Percentiles rank a stretch among this genome's conserved stretches.
These are phyloP conservation scores for Vicugna pacos DNA, from an alignment of 2,113 vertebrate genomes.

Conservation along the genomic window DNA sequence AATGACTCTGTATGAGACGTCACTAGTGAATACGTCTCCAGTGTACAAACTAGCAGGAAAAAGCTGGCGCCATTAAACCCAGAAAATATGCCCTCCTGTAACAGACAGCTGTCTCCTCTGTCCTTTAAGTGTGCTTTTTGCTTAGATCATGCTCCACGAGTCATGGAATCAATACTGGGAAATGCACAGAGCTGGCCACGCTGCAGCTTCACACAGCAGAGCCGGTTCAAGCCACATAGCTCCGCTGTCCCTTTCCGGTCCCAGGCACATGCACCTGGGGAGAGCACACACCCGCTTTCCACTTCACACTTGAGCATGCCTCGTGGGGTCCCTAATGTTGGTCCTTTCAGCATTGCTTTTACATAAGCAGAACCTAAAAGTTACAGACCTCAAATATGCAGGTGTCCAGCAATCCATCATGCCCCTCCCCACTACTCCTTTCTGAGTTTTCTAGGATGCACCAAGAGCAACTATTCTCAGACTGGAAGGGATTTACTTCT, in stretches of 20 bases:
- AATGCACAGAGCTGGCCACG: constrained; percentile 62
- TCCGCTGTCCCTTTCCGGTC: not conserved
- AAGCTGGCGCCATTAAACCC: constrained; percentile 86
- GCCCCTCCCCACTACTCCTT: not conserved
- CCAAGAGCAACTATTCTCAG: not conserved
- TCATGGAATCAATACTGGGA: constrained; percentile 89
- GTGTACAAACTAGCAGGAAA: constrained; percentile 80
- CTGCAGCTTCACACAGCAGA: constrained; percentile 51
- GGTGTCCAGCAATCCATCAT: not conserved
- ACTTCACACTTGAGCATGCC: not conserved
- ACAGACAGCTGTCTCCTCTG: constrained; percentile 90
- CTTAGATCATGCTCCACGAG: constrained; percentile 84
- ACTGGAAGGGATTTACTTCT: not conserved
- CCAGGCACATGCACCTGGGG: not conserved
- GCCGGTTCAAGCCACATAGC: not conserved
- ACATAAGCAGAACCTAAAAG: not conserved
- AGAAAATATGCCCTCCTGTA: constrained; percentile 83
- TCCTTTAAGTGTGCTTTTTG: constrained; percentile 85
- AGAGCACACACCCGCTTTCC: not conserved
- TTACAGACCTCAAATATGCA: not conserved
- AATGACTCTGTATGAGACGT: constrained; percentile 68
- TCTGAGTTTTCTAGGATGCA: not conserved
- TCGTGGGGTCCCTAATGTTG: not conserved
- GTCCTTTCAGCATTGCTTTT: constrained; percentile 38
- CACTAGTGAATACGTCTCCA: constrained; percentile 63